Conservation (phyloP, 2,888 invertebrate genomes). For the Pyrrhosoma nymphula region DNA sequence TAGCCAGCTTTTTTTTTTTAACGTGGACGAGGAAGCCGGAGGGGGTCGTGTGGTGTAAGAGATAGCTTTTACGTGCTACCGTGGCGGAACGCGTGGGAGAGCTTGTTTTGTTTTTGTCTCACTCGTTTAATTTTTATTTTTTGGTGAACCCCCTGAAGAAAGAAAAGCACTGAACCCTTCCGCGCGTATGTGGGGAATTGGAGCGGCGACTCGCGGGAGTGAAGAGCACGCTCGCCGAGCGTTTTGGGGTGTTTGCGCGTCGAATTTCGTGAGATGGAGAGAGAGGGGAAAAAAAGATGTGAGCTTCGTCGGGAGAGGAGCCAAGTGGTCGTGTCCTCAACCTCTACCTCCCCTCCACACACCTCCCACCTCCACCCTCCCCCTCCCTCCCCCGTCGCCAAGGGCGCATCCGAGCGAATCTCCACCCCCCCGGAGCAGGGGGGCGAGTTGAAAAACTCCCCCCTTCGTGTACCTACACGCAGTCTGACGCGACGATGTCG, state of each 20-base stretch:
- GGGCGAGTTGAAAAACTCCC: background rate
- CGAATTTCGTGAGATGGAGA: background rate
- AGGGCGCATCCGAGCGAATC: slow-evolving; percentile 24
- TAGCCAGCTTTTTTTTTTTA: no score
- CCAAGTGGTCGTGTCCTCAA: background rate
- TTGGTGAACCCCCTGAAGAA: background rate
- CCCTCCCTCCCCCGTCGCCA: background rate
- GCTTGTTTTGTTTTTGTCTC: background rate
- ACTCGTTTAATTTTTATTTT: background rate
- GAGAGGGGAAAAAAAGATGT: background rate
- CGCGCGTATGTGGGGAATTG: background rate
- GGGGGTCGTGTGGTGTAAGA: no score
- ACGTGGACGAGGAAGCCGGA: no score
- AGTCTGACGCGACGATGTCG: background rate
- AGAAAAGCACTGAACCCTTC: background rate
- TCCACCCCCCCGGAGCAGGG: background rate
- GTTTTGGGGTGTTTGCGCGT: background rate
- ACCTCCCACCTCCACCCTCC: no score
- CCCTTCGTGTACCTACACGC: background rate
- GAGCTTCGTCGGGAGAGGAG: no score
- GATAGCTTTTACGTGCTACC: no score
- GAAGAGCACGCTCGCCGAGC: background rate
- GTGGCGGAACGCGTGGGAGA: background rate
- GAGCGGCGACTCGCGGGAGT: background rate
- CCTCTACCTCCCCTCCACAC: no score